phyloP scores from a whole-genome alignment of 1,140 invertebrate species.

The Bradynema listronoti region DNA sequence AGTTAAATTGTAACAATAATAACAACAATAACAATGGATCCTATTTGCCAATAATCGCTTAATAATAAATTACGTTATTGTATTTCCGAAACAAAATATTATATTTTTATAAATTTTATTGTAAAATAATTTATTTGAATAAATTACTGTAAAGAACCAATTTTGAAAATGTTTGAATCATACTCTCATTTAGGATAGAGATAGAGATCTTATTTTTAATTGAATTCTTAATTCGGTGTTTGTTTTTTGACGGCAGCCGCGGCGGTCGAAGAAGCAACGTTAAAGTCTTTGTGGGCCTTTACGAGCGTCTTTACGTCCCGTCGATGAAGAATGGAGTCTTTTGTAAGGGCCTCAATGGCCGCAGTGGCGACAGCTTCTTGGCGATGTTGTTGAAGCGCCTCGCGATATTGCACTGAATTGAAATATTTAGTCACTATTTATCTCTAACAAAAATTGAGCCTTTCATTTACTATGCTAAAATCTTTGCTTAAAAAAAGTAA shows the following conservation, averaged over 20 bases:
- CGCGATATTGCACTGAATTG: constrained; percentile 56
- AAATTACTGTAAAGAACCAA: too few species aligned
- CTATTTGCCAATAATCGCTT: constrained; percentile 19
- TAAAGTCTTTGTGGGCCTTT: constrained; percentile 53
- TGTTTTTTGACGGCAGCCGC: too few species aligned
- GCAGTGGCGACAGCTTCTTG: constrained; percentile 58
- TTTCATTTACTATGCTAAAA: not conserved
- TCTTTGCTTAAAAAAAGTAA: not conserved
- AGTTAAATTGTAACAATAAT: too few species aligned
- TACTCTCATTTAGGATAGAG: too few species aligned
- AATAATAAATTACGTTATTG: not conserved
- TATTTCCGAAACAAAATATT: not conserved
- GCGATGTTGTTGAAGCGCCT: constrained; percentile 55
- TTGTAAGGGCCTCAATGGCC: constrained; percentile 56
- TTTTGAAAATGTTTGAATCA: too few species aligned
- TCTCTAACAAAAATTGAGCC: not conserved
- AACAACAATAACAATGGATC: not conserved
- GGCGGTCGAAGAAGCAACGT: too few species aligned
- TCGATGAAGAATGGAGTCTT: constrained; percentile 57
- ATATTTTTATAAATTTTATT: not conserved
- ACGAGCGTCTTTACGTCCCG: constrained; percentile 57
- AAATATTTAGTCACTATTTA: not conserved
- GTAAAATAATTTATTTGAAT: not conserved
- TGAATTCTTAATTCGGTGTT: too few species aligned
- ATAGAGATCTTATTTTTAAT: too few species aligned